Evolutionary conservation across 2,797 vertebrate species (phyloP).

Genomic region (Sebastes diploproa): DNA sequence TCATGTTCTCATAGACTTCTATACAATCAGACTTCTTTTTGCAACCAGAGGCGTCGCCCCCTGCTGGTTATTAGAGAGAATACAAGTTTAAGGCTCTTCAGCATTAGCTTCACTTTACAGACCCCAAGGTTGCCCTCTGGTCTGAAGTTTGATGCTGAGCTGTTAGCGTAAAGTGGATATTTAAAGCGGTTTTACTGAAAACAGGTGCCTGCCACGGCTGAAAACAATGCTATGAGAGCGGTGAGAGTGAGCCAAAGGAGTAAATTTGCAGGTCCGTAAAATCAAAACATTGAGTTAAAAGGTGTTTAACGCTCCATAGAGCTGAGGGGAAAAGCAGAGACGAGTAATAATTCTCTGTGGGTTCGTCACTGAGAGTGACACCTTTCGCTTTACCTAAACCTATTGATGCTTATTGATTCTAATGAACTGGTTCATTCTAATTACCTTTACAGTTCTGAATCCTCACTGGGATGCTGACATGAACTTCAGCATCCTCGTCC

Average conservation of each 20-base stretch:
- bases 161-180: not conserved
- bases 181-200: not conserved
- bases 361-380: not conserved
- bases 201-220: not conserved
- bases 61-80: no score
- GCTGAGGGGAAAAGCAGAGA: not conserved
- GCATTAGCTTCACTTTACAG: accelerated
- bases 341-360: not conserved
- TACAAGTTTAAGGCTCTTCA: accelerated
- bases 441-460: slow-evolving; percentile 78
- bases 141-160: not conserved
- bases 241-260: not conserved
- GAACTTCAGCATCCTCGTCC: slow-evolving; percentile 83
- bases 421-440: not conserved
- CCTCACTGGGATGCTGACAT: slow-evolving; percentile 87
- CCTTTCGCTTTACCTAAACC: not conserved
- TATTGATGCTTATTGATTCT: not conserved
- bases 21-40: no score
- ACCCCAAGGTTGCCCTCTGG: no score
- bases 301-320: not conserved
- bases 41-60: no score
- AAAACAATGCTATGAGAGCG: not conserved
- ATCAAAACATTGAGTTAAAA: not conserved
- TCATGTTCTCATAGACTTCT: no score
- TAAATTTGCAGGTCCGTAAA: not conserved